A percentile compares a stretch with the other conserved stretches of the same genome.
These are phyloP conservation scores for Chionis minor DNA, from an alignment of 2,113 vertebrate genomes.

Conservation along the genomic window DNA sequence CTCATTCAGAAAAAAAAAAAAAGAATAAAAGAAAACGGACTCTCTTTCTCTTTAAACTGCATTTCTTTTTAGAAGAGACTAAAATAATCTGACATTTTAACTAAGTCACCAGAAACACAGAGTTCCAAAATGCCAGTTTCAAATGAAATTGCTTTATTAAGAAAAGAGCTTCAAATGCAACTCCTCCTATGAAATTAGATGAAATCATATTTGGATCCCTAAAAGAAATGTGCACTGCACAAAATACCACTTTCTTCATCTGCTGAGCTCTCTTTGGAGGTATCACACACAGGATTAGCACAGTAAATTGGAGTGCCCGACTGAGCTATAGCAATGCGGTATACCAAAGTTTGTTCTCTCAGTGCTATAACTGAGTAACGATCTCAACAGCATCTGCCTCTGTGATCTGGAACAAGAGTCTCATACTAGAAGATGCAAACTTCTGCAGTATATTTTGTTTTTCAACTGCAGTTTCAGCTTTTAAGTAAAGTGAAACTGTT, in stretches of 20 bases:
- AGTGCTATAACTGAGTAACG: neutral
- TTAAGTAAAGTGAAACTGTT: neutral
- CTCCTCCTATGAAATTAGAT: neutral
- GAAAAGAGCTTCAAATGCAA: neutral
- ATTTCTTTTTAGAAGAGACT: neutral
- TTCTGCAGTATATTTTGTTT: neutral
- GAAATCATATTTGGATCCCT: neutral
- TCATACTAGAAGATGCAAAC: neutral
- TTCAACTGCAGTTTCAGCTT: neutral
- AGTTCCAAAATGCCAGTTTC: neutral
- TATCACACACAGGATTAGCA: neutral
- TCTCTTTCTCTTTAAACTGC: neutral
- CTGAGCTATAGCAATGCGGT: accelerated
- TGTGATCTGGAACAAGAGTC: neutral
- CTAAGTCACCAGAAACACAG: neutral
- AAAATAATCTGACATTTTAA: neutral
- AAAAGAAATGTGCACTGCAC: neutral
- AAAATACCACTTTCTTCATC: neutral
- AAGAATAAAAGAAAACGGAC: accelerated
- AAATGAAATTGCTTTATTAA: neutral
- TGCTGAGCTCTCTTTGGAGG: neutral
- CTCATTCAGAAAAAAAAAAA: neutral
- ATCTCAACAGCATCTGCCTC: neutral
- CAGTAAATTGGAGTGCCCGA: neutral
- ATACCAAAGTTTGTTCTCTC: neutral